phyloP scores from a whole-genome alignment of 1,140 invertebrate genomes.

The Potamilus streckersoni region DNA sequence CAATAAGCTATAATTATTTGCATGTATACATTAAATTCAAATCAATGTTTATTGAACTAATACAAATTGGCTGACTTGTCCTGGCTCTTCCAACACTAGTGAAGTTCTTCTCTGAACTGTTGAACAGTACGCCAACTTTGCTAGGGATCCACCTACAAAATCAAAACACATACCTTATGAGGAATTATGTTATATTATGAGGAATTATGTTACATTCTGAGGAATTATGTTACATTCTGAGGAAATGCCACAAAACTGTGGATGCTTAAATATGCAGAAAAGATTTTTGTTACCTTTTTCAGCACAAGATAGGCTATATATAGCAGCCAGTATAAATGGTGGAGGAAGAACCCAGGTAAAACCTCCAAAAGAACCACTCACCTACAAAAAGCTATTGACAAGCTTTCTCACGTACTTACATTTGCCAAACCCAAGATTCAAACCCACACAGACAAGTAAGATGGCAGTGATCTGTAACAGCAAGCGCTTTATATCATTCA shows the following conservation, averaged over 20 bases:
- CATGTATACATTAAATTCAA: not conserved
- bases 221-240: not conserved
- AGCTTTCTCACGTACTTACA: too few relatives aligned
- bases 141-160: constrained; percentile 75
- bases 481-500: not conserved
- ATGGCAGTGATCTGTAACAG: too few relatives aligned
- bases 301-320: too few relatives aligned
- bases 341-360: too few relatives aligned
- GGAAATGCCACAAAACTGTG: not conserved
- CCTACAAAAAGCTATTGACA: too few relatives aligned
- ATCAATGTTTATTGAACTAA: not conserved
- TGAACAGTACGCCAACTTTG: constrained; percentile 83
- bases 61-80: constrained; percentile 16
- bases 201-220: not conserved
- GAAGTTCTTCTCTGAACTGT: constrained; percentile 76
- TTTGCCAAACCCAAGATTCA: too few relatives aligned
- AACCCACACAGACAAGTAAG: too few relatives aligned
- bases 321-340: too few relatives aligned
- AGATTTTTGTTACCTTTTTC: not conserved
- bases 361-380: too few relatives aligned
- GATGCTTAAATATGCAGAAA: not conserved
- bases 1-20: not conserved
- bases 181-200: not conserved
- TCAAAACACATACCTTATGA: constrained; percentile 2
- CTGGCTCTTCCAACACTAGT: constrained; percentile 68